Evolutionary conservation across 2,888 invertebrate species (phyloP).

Genomic region (Machimus rusticus): DNA sequence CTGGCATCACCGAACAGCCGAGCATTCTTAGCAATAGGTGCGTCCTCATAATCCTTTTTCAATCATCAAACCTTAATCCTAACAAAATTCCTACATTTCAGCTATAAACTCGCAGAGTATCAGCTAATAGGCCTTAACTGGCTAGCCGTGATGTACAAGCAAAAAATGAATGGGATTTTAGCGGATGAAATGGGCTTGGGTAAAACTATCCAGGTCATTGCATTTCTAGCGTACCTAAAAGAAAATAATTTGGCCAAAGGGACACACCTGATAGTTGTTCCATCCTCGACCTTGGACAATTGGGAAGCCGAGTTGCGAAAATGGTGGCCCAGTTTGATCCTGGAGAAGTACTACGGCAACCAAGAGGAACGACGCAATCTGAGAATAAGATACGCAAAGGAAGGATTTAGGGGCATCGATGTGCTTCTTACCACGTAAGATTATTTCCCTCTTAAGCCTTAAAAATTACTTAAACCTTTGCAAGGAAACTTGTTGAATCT

Average conservation of each 20-base stretch:
- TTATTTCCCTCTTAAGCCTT: neutral
- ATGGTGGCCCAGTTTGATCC: constrained; percentile 81
- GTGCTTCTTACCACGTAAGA: constrained; percentile 88
- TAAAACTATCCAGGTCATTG: constrained; percentile 93
- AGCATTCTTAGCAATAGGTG: constrained; percentile 71
- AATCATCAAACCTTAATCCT: neutral
- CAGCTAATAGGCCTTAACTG: constrained; percentile 92
- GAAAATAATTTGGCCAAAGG: constrained; percentile 76
- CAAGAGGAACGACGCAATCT: constrained; percentile 84
- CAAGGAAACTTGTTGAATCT: too few species aligned
- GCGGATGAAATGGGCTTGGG: constrained; percentile 98
- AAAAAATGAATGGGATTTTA: constrained; percentile 91
- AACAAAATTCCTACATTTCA: constrained; percentile 54
- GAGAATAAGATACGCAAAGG: constrained; percentile 77
- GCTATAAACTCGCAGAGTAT: constrained; percentile 82
- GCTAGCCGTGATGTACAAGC: constrained; percentile 87
- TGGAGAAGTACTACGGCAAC: constrained; percentile 89
- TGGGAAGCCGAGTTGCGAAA: constrained; percentile 79
- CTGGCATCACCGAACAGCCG: constrained; percentile 80
- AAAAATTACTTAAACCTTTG: too few species aligned
- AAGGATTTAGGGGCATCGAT: constrained; percentile 77
- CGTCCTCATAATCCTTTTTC: constrained; percentile 48
- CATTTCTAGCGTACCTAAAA: constrained; percentile 88
- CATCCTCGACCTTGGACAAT: constrained; percentile 92
- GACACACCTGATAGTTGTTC: constrained; percentile 94